Evolutionary conservation across 2,797 vertebrate species (phyloP).

Genomic region (Parauchenoglanis punctatus): DNA sequence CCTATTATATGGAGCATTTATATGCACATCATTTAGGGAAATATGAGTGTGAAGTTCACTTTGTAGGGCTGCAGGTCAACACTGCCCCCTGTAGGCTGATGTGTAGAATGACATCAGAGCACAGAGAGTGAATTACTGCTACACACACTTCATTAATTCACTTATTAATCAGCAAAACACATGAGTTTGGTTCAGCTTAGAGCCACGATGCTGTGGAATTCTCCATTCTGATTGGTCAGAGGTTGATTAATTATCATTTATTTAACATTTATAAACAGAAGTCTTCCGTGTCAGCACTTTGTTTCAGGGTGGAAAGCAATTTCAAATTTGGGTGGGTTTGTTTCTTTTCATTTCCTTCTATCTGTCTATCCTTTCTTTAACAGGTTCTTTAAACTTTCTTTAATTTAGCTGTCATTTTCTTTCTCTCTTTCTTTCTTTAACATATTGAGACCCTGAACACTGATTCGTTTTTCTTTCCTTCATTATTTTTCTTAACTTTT

Average conservation of each 20-base stretch:
- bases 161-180: neutral
- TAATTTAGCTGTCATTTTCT: neutral
- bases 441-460: neutral
- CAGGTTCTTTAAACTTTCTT: neutral
- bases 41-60: neutral
- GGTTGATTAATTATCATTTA: neutral
- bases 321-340: neutral
- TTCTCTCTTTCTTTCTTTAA: neutral
- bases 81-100: slow-evolving; percentile 34
- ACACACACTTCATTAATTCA: neutral
- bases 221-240: neutral
- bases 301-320: neutral
- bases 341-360: neutral
- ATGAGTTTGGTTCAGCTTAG: neutral
- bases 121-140: neutral
- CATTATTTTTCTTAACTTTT: no score
- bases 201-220: neutral
- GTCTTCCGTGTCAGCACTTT: neutral
- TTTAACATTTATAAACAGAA: neutral
- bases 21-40: slow-evolving; percentile 3
- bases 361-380: neutral
- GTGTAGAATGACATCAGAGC: neutral
- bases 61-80: slow-evolving; percentile 23
- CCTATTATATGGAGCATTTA: slow-evolving; percentile 7
- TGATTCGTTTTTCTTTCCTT: neutral